Evolutionary conservation across 2,888 invertebrate species (phyloP), one percentile per base, ranked within the genome.

Genomic region (Drosophila suboccidentalis): DNA sequence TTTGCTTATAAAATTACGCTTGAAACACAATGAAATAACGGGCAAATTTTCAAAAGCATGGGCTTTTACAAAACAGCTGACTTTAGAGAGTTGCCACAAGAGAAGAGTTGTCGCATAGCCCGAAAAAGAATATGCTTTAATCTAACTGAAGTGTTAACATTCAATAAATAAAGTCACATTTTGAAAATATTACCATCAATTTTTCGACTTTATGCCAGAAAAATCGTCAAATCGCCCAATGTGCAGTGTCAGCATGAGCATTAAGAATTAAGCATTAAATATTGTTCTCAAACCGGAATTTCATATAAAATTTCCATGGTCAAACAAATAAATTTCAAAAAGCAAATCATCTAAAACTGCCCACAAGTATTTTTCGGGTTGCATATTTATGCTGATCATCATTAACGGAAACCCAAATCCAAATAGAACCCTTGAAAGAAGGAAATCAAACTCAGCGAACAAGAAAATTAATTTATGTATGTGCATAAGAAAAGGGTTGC

Each of bases 401-500:
- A 85, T 85, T 85, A 85, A 89, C 87, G 71, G 15, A 54, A 60
- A 57, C 53, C 57, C 63, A 38, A 64, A 51, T 50, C 57, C 63
- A 38, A 64, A 51, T 50, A 11, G 53, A 73, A 62, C 78, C 78
- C 73, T 72, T 60, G 13, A 66, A 22, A 22, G 22, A 22, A 72
- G 66, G 65, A 80, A 82, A 77, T 85, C 82, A 66, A 84, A 75
- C 80, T 78, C 86, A 87, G 73, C 85, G 82, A 85, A 85, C 82
- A 85, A 85, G 88, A 87, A 87, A 87, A 89, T 89, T 87, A 85
- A 87, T 89, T 89, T 89, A 84, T 89, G 78, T 89, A 83, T 84
- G 80, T 82, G 71, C 74, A 72, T 67, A 63, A 26, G 26, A 5
- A 26, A 77, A 78, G 76, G 76, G 76, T 69, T 78, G 60, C 38